These are phyloP conservation scores for Struthio camelus DNA, from an alignment of 2,113 vertebrate genomes.

Conservation along the genomic window DNA sequence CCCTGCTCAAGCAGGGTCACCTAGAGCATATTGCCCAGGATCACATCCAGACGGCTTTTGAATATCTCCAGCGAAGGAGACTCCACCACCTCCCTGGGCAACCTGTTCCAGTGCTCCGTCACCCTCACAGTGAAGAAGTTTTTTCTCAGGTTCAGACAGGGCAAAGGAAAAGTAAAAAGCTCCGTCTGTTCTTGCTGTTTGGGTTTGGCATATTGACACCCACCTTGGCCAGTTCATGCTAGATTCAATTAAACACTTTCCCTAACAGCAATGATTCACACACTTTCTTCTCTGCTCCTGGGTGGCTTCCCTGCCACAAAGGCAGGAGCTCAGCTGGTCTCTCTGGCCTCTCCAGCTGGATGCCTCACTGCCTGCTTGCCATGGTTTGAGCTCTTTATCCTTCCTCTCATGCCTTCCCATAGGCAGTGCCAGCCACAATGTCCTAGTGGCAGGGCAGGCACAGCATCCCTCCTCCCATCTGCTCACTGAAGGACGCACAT, in stretches of 20 bases:
- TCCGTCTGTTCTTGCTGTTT: not conserved
- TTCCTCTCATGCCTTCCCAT: not conserved
- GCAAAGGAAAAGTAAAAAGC: not conserved
- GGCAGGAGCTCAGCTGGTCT: not conserved
- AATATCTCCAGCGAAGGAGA: too few relatives aligned
- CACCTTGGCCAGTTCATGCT: not conserved
- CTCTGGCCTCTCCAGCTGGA: not conserved
- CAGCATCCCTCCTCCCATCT: not conserved
- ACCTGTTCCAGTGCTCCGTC: too few relatives aligned
- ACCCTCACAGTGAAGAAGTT: too few relatives aligned
- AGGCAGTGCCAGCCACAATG: not conserved
- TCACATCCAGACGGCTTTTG: too few relatives aligned
- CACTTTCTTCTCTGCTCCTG: not conserved
- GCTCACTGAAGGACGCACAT: not conserved
- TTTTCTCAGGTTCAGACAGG: too few relatives aligned
- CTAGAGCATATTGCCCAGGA: too few relatives aligned
- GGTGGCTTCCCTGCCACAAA: not conserved
- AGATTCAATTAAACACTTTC: not conserved
- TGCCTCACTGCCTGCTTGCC: rapidly evolving
- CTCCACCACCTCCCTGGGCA: too few relatives aligned
- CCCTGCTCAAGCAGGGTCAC: too few relatives aligned
- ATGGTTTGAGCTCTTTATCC: not conserved
- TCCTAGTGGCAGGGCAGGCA: not conserved
- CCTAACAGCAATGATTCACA: not conserved
- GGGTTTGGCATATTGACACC: not conserved